Evolutionary conservation across 2,113 vertebrate genomes (phyloP).

Genomic region (Reinhardtius hippoglossoides): DNA sequence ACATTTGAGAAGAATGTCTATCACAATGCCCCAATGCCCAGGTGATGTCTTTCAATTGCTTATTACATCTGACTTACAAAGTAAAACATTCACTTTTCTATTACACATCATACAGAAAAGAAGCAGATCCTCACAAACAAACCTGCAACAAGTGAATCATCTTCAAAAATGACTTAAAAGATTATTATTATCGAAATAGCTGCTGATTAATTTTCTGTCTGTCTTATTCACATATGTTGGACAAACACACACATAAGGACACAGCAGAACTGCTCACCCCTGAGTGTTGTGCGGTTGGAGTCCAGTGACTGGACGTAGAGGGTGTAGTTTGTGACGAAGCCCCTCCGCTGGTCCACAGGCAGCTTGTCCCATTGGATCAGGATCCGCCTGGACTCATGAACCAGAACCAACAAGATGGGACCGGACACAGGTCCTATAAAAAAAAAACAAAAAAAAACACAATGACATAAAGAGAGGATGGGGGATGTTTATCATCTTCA

Average conservation of each 20-base stretch:
- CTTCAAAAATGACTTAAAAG: no score
- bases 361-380: constrained; percentile 75
- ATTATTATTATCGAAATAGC: no score
- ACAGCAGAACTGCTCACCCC: constrained; percentile 51
- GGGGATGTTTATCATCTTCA: neutral
- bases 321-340: constrained; percentile 78
- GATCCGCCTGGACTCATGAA: constrained; percentile 34
- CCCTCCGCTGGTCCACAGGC: constrained; percentile 61
- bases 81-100: no score
- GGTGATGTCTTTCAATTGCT: no score
- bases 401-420: constrained; percentile 58
- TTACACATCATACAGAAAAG: no score
- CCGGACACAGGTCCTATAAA: constrained; percentile 68
- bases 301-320: constrained; percentile 59
- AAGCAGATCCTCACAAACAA: no score
- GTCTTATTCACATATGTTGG: neutral
- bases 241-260: neutral
- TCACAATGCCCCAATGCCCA: no score
- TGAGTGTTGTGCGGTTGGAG: constrained; percentile 25
- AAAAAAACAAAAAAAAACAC: neutral
- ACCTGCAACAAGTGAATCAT: no score
- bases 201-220: no score
- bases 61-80: no score
- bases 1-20: no score
- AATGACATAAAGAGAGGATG: neutral